Evolutionary conservation across 2,113 vertebrate genomes (phyloP).

Genomic region (Bombycilla garrulus): DNA sequence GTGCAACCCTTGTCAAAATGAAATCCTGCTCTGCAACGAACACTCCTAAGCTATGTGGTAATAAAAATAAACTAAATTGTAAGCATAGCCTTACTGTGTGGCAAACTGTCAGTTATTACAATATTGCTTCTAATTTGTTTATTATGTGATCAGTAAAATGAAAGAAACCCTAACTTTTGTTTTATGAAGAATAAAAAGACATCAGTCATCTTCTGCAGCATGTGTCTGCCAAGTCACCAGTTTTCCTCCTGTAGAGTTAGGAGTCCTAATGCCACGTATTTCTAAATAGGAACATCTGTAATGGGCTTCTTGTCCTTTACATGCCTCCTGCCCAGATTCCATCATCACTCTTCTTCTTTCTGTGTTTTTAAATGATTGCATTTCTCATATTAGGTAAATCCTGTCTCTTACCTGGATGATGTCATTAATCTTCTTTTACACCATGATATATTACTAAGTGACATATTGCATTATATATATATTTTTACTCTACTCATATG

Average conservation of each 20-base stretch:
- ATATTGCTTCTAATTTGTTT: conserved; percentile 17
- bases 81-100: neutral
- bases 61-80: neutral
- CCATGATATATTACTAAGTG: conserved; percentile 65
- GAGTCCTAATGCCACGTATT: conserved; percentile 17
- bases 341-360: conserved; percentile 45
- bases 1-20: neutral
- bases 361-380: conserved; percentile 61
- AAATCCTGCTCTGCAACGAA: neutral
- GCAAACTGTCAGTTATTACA: neutral
- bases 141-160: neutral
- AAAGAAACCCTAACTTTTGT: neutral
- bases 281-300: conserved; percentile 27
- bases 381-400: conserved; percentile 70
- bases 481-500: conserved; percentile 62
- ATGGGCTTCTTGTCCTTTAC: conserved; percentile 56
- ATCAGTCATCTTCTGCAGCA: neutral
- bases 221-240: neutral
- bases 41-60: neutral
- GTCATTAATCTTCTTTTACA: conserved; percentile 72
- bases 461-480: conserved; percentile 41
- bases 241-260: neutral
- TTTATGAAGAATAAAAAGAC: neutral
- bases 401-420: conserved; percentile 65
- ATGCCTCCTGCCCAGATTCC: conserved; percentile 37